phyloP scores from a whole-genome alignment of 2,888 invertebrate species.

The Ephialtes manifestator region DNA sequence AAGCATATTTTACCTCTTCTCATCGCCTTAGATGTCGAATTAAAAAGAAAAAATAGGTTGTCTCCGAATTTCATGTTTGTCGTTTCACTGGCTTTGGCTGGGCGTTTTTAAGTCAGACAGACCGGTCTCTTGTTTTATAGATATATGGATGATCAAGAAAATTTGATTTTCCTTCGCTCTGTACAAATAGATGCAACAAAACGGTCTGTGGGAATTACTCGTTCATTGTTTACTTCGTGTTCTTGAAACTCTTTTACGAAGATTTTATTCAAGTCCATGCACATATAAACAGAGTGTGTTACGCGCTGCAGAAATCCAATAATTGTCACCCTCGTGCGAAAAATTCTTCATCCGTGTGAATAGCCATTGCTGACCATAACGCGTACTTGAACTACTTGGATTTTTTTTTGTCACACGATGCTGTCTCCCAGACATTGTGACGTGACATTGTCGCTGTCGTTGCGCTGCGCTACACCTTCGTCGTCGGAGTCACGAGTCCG shows the following conservation, averaged over 20 bases:
- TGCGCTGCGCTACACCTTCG: slow-evolving; percentile 17
- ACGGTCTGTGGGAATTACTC: slow-evolving; percentile 40
- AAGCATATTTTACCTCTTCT: too few species aligned
- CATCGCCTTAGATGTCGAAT: too few species aligned
- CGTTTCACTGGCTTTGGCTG: too few species aligned
- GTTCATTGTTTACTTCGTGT: slow-evolving; percentile 54
- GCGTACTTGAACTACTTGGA: slow-evolving; percentile 70
- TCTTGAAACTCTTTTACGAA: slow-evolving; percentile 42
- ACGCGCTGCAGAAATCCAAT: slow-evolving; percentile 56
- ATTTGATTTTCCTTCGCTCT: not conserved
- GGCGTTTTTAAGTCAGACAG: too few species aligned
- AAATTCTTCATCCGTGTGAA: slow-evolving; percentile 51
- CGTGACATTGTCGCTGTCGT: slow-evolving; percentile 53
- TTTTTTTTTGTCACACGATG: slow-evolving; percentile 50
- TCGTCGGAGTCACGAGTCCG: slow-evolving; percentile 55
- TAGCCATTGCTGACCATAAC: slow-evolving; percentile 13
- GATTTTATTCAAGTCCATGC: slow-evolving; percentile 59
- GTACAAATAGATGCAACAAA: not conserved
- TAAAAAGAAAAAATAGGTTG: too few species aligned
- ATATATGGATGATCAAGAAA: not conserved
- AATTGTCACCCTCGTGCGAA: slow-evolving; percentile 72
- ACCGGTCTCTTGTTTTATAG: too few species aligned
- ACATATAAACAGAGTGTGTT: slow-evolving; percentile 39
- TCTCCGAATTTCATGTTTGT: too few species aligned
- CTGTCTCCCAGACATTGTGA: slow-evolving; percentile 8